These are phyloP conservation scores for Tetragonula clypearis DNA, from an alignment of 1,140 invertebrate species.

Conservation along the genomic window DNA sequence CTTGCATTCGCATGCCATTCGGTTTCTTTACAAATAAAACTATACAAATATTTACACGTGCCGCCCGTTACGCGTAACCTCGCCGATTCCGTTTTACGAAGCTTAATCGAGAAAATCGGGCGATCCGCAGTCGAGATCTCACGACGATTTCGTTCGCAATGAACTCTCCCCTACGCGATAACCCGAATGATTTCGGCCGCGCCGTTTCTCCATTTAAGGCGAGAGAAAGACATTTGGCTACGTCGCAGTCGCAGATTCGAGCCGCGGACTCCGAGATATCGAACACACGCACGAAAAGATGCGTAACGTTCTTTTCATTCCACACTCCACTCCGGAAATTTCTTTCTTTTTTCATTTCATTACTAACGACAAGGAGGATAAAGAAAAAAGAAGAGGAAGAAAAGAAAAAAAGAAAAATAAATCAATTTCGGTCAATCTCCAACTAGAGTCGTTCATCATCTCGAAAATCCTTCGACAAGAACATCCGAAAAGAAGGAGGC, in stretches of 20 bases:
- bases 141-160: slow-evolving; percentile 45
- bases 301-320: background rate
- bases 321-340: background rate
- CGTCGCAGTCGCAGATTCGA: background rate
- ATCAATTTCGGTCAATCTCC: background rate
- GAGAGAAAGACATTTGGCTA: slow-evolving; percentile 25
- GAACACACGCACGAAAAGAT: background rate
- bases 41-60: slow-evolving; percentile 81
- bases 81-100: background rate
- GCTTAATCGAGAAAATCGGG: background rate
- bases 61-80: slow-evolving; percentile 28
- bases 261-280: background rate
- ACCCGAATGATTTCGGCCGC: background rate
- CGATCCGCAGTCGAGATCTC: background rate
- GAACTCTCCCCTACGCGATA: slow-evolving; percentile 37
- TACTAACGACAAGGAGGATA: too few relatives aligned
- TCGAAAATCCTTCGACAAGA: slow-evolving; percentile 1
- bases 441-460: background rate
- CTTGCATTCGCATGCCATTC: background rate
- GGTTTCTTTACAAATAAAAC: slow-evolving; percentile 68
- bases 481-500: background rate
- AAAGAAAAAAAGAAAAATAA: background rate
- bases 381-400: background rate
- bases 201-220: slow-evolving; percentile 44
- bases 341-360: too few relatives aligned